Conservation (phyloP, 2,888 invertebrate species). For the Marasmarcha lunaedactyla region DNA sequence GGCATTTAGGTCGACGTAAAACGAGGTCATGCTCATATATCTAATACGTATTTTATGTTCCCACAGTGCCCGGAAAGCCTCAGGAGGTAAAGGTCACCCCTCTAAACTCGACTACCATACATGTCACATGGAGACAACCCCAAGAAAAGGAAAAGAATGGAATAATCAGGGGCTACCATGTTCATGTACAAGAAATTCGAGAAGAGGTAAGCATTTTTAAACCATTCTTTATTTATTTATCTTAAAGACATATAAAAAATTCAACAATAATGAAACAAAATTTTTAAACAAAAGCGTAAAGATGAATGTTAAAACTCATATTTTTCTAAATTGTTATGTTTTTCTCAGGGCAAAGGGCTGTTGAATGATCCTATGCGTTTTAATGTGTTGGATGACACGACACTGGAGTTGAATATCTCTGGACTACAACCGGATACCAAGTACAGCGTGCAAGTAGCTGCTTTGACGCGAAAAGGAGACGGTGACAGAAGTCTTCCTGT, state of each 20-base stretch:
- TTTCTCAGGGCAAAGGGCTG: constrained; percentile 77
- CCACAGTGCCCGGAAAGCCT: constrained; percentile 97
- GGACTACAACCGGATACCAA: constrained; percentile 95
- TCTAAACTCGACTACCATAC: constrained; percentile 95
- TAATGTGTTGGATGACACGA: constrained; percentile 84
- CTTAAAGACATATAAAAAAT: too few species aligned
- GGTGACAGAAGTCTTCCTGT: constrained; percentile 91
- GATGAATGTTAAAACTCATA: too few species aligned
- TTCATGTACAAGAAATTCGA: constrained; percentile 91
- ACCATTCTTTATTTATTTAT: background rate
- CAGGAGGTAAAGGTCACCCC: constrained; percentile 90
- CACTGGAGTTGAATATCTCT: constrained; percentile 84
- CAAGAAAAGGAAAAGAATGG: constrained; percentile 92
- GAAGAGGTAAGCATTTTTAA: constrained; percentile 74
- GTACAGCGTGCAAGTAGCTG: constrained; percentile 95
- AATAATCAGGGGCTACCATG: constrained; percentile 96
- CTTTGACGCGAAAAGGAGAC: constrained; percentile 96
- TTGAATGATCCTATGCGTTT: constrained; percentile 89
- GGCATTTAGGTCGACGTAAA: constrained; percentile 54
- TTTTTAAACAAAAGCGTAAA: too few species aligned
- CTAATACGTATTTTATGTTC: constrained; percentile 30
- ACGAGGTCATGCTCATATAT: constrained; percentile 26
- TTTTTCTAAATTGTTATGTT: too few species aligned
- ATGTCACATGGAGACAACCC: constrained; percentile 95
- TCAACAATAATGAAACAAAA: background rate